A percentile compares a stretch with the other conserved stretches of the same genome.
phyloP scores from a whole-genome alignment of 2,797 vertebrate genomes.

The Lithobates pipiens region DNA sequence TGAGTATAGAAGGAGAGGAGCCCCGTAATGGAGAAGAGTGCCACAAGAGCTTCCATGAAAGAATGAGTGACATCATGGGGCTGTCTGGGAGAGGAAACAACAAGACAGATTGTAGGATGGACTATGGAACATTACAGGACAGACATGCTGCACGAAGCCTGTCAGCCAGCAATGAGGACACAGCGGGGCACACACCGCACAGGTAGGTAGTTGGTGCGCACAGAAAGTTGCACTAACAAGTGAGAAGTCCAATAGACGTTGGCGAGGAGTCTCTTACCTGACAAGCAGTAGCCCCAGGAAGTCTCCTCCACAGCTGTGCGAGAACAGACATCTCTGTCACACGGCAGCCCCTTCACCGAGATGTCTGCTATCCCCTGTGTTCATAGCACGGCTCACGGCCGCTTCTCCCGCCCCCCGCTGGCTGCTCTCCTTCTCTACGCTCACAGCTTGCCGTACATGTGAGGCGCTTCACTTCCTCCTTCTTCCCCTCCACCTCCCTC shows the following conservation, averaged over 20 bases:
- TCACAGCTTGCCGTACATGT: background rate
- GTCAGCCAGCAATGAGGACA: background rate
- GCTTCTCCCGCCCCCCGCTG: background rate
- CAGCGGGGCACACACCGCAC: too few relatives aligned
- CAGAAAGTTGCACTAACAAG: background rate
- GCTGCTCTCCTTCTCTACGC: background rate
- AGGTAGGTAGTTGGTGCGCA: background rate
- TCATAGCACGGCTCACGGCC: constrained; percentile 17
- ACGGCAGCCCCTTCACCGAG: constrained; percentile 2
- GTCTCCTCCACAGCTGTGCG: constrained; percentile 35
- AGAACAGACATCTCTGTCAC: constrained; percentile 16
- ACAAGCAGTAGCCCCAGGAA: constrained; percentile 24
- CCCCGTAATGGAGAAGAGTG: too few relatives aligned
- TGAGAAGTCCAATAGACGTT: too few relatives aligned
- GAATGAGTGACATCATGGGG: constrained; percentile 41
- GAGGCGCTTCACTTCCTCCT: constrained; percentile 43
- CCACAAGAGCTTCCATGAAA: background rate
- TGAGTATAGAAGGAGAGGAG: too few relatives aligned
- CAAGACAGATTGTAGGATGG: constrained; percentile 8
- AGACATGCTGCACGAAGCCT: too few relatives aligned
- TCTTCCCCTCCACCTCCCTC: constrained; percentile 23
- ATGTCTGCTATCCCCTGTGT: background rate
- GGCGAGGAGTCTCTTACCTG: constrained; percentile 34
- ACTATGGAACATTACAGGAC: background rate
- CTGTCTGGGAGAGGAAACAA: constrained; percentile 2